Percentiles rank a stretch among this genome's conserved stretches.
phyloP scores from a whole-genome alignment of 2,113 vertebrate genomes.

The Patagioenas fasciata region DNA sequence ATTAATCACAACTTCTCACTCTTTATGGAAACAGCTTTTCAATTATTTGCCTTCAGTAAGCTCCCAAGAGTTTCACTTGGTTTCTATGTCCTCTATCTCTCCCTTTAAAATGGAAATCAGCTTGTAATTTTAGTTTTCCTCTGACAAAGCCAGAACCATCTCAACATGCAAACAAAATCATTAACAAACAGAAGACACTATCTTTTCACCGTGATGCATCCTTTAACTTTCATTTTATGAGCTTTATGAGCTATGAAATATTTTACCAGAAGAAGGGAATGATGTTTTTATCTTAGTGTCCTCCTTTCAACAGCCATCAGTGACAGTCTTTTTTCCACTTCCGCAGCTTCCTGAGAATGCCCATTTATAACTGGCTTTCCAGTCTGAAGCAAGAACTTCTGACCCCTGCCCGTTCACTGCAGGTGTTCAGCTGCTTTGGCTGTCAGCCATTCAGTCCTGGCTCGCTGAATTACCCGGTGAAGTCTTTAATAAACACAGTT shows the following conservation, averaged over 20 bases:
- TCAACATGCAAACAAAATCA: neutral
- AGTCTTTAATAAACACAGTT: neutral
- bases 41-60: neutral
- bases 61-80: neutral
- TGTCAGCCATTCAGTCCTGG: neutral
- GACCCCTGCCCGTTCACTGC: neutral
- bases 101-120: conserved; percentile 24
- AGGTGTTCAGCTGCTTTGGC: neutral
- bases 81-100: neutral
- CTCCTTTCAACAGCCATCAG: neutral
- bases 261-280: neutral
- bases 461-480: neutral
- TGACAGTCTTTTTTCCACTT: neutral
- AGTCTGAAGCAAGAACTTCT: neutral
- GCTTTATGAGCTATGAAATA: neutral
- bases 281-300: neutral
- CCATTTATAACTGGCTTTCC: neutral
- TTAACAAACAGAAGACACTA: neutral
- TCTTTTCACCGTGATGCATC: neutral
- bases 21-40: neutral
- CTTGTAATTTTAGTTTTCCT: neutral
- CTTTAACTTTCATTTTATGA: neutral
- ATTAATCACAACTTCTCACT: neutral
- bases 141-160: neutral
- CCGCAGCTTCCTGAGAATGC: neutral